Conservation (phyloP, 1,140 invertebrate species). For the Drosophila kikkawai region DNA sequence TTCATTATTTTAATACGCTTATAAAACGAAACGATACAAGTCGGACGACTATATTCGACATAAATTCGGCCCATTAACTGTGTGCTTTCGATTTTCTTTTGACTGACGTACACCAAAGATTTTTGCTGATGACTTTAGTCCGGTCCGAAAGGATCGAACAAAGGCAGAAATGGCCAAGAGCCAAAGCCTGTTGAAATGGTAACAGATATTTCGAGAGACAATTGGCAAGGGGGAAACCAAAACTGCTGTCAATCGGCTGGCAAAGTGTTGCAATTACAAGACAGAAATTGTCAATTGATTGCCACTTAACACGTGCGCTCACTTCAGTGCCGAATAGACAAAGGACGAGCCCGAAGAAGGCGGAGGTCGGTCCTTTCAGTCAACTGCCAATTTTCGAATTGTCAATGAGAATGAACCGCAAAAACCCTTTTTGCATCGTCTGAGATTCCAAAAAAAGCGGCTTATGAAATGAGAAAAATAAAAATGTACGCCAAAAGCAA, state of each 20-base stretch:
- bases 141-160: conserved; percentile 6
- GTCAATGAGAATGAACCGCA: conserved; percentile 6
- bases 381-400: conserved; percentile 38
- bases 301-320: conserved; percentile 70
- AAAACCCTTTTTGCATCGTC: conserved; percentile 25
- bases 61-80: not conserved
- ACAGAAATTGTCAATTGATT: conserved; percentile 67
- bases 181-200: conserved; percentile 4
- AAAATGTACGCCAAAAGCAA: not conserved
- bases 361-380: conserved; percentile 1
- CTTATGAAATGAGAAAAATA: not conserved
- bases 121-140: conserved; percentile 20
- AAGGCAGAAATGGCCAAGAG: not conserved
- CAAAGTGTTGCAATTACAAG: conserved; percentile 67
- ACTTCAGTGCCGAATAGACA: conserved; percentile 28
- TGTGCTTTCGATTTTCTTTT: not conserved
- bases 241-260: conserved; percentile 21
- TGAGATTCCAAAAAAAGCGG: not conserved
- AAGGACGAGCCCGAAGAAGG: not conserved
- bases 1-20: too few relatives aligned
- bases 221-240: conserved; percentile 9
- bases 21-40: too few relatives aligned
- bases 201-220: conserved; percentile 27
- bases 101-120: not conserved
- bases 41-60: too few relatives aligned